A percentile compares a stretch with the other conserved stretches of the same genome.
Conservation (phyloP, 2,113 vertebrate species). For the Cyanoderma ruficeps region DNA sequence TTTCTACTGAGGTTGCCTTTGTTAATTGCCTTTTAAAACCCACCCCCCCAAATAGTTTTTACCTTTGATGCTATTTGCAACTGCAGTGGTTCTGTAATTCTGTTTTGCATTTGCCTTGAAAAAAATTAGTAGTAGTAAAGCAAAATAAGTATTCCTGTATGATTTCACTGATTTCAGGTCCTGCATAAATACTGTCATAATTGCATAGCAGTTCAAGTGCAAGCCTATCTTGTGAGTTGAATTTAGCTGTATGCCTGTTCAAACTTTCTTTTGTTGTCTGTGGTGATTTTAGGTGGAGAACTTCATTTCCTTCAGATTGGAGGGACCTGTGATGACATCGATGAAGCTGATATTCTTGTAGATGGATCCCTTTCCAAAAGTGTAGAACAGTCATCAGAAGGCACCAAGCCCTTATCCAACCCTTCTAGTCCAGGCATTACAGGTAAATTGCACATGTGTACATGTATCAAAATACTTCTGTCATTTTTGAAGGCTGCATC, state of each 20-base stretch:
- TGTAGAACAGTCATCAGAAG: slow-evolving; percentile 89
- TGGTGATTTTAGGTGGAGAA: slow-evolving; percentile 86
- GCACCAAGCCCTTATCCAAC: slow-evolving; percentile 91
- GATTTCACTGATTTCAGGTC: neutral
- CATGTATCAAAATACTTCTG: neutral
- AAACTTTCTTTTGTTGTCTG: slow-evolving; percentile 1
- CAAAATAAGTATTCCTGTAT: neutral
- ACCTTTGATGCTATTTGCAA: neutral
- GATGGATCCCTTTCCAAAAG: slow-evolving; percentile 95
- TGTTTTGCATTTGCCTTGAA: neutral
- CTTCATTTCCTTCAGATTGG: slow-evolving; percentile 99
- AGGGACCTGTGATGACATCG: slow-evolving; percentile 95
- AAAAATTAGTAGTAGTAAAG: neutral
- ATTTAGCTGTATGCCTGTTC: neutral
- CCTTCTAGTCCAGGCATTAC: slow-evolving; percentile 96
- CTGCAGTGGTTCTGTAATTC: neutral
- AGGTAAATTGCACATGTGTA: slow-evolving; percentile 72
- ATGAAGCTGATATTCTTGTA: slow-evolving; percentile 97
- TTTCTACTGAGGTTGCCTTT: neutral
- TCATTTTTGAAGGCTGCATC: neutral
- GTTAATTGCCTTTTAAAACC: neutral
- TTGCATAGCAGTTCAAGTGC: neutral
- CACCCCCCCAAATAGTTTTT: rapidly evolving
- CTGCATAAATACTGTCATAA: neutral
- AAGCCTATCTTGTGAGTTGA: neutral